Percentiles rank a stretch among this genome's conserved stretches.
Conservation (phyloP, 2,113 vertebrate genomes). For the Haemorhous mexicanus region DNA sequence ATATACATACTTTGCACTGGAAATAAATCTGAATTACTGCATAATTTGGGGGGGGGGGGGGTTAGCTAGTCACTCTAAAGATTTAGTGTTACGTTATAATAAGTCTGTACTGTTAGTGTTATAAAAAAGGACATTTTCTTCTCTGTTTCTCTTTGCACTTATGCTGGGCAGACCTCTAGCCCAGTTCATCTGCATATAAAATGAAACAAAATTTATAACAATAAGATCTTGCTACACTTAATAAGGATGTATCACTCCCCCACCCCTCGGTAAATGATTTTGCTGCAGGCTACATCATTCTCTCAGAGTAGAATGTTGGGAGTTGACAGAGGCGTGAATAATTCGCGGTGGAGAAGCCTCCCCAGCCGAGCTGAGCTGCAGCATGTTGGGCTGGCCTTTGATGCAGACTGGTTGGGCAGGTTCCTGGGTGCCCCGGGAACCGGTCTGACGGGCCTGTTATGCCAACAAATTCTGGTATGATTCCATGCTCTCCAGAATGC, state of each 20-base stretch:
- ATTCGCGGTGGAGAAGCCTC: conserved; percentile 67
- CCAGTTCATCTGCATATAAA: conserved; percentile 28
- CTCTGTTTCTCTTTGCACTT: background rate
- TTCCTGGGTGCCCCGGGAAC: conserved; percentile 77
- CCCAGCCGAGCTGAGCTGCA: conserved; percentile 70
- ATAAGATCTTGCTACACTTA: conserved; percentile 64
- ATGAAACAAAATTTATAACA: conserved; percentile 60
- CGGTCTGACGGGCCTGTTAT: conserved; percentile 80
- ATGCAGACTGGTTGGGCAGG: conserved; percentile 81
- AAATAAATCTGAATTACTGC: background rate
- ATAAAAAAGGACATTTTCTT: background rate
- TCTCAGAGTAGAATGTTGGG: conserved; percentile 56
- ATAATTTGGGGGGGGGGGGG: rapidly evolving
- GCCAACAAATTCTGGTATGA: conserved; percentile 90
- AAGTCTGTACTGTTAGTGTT: background rate
- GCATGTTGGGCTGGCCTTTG: conserved; percentile 80
- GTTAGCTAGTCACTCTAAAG: background rate
- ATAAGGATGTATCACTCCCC: conserved; percentile 66
- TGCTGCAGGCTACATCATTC: conserved; percentile 85
- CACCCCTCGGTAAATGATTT: conserved; percentile 75
- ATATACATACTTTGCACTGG: background rate
- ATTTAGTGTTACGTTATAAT: background rate
- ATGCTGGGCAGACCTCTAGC: conserved; percentile 9
- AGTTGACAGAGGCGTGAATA: conserved; percentile 77
- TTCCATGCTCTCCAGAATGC: conserved; percentile 82